A percentile compares a stretch with the other conserved stretches of the same genome.
Evolutionary conservation across 2,797 vertebrate species (phyloP).

Genomic region (Microctenopoma lineatum): DNA sequence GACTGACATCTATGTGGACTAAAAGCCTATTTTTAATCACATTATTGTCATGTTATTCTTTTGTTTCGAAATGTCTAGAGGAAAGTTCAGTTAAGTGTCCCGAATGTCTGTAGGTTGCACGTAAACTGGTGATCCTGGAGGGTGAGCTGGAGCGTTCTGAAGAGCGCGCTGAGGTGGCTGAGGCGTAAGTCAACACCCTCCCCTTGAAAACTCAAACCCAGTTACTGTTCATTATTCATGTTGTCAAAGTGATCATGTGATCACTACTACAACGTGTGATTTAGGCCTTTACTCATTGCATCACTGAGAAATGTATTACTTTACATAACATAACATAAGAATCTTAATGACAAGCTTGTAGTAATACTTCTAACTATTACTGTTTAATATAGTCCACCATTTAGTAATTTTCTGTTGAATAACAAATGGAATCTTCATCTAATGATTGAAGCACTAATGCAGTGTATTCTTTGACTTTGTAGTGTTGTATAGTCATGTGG

Average conservation of each 20-base stretch:
- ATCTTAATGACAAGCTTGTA: no score
- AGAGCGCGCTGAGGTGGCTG: conserved; percentile 95
- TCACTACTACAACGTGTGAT: conserved; percentile 8
- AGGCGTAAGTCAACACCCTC: conserved; percentile 88
- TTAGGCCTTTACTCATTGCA: conserved; percentile 5
- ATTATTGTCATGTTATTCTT: no score
- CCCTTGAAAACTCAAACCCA: conserved; percentile 29
- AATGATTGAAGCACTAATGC: neutral
- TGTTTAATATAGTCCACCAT: neutral
- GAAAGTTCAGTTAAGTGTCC: neutral
- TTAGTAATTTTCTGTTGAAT: conserved; percentile 3
- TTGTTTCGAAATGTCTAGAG: neutral
- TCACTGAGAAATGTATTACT: conserved; percentile 1
- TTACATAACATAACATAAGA: neutral
- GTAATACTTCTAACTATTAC: no score
- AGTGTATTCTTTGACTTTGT: neutral
- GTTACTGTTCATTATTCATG: conserved; percentile 46
- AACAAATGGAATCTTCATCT: neutral
- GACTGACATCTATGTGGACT: no score
- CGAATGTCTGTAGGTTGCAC: conserved; percentile 88
- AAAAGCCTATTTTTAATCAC: no score
- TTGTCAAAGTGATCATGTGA: conserved; percentile 19
- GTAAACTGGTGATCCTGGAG: conserved; percentile 96
- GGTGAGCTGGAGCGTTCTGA: conserved; percentile 96
- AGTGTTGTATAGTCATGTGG: neutral